Conservation (phyloP, 1,140 invertebrate species). For the Sycophila sp. region DNA sequence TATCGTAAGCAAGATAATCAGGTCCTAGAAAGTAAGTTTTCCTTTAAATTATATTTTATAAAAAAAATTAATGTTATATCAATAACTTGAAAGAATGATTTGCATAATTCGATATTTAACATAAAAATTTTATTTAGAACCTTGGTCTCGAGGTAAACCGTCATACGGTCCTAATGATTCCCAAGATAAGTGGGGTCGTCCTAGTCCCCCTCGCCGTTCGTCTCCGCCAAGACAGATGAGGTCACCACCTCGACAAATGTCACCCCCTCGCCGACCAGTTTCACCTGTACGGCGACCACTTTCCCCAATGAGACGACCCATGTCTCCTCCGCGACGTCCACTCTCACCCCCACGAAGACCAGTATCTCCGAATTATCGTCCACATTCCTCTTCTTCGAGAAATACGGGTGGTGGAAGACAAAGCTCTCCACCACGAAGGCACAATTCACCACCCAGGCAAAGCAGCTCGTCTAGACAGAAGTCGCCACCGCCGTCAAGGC, state of each 20-base stretch:
- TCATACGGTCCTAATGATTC: not conserved
- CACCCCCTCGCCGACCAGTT: not conserved
- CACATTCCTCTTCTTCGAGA: conserved; percentile 37
- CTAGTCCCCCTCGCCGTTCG: conserved; percentile 30
- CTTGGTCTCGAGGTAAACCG: conserved; percentile 8
- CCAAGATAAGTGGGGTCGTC: conserved; percentile 11
- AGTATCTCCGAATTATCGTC: conserved; percentile 35
- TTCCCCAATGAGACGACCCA: conserved; percentile 21
- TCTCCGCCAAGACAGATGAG: conserved; percentile 39
- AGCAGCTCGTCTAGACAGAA: conserved; percentile 34
- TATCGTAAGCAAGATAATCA: conserved; percentile 27
- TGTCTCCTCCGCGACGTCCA: conserved; percentile 22
- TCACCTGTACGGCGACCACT: conserved; percentile 2
- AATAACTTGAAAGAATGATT: not conserved
- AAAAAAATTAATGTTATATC: not conserved
- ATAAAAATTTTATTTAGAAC: not conserved
- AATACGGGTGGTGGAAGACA: conserved; percentile 30
- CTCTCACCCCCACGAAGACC: conserved; percentile 38
- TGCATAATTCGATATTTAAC: not conserved
- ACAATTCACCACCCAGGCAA: conserved; percentile 43
- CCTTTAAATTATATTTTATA: not conserved
- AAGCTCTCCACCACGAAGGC: conserved; percentile 40
- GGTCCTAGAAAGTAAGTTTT: conserved; percentile 18
- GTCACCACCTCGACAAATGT: conserved; percentile 3
- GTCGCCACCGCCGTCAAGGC: conserved; percentile 45